Conservation (phyloP, 2,888 invertebrate genomes). For the Lasioglossum zephyrum region DNA sequence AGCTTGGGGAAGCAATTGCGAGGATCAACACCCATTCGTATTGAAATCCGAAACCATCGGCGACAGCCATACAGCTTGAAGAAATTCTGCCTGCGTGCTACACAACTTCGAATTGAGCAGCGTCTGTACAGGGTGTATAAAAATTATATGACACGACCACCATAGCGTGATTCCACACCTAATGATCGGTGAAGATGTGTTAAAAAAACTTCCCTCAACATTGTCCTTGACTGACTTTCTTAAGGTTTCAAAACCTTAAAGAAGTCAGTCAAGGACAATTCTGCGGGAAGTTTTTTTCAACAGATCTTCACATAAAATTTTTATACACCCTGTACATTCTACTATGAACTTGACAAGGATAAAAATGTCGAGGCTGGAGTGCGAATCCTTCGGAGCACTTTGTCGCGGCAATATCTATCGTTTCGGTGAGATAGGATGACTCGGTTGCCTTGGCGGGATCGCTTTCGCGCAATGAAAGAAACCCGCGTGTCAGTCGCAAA, state of each 20-base stretch:
- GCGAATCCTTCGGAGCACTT: neutral
- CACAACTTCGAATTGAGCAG: neutral
- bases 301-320: no score
- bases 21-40: no score
- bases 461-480: slow-evolving; percentile 7
- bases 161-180: no score
- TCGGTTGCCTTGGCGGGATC: neutral
- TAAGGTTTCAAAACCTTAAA: no score
- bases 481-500: neutral
- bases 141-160: no score
- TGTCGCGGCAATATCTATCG: neutral
- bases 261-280: no score
- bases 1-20: no score
- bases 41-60: neutral
- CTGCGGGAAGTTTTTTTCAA: no score
- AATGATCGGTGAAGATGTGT: no score
- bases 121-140: neutral
- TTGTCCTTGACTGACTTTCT: no score
- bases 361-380: neutral
- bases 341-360: neutral
- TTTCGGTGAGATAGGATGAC: neutral
- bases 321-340: neutral
- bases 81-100: no score
- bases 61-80: neutral
- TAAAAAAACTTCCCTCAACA: no score